These are phyloP conservation scores for Pseudococcus longispinus DNA, from an alignment of 2,888 invertebrate species.

Conservation along the genomic window DNA sequence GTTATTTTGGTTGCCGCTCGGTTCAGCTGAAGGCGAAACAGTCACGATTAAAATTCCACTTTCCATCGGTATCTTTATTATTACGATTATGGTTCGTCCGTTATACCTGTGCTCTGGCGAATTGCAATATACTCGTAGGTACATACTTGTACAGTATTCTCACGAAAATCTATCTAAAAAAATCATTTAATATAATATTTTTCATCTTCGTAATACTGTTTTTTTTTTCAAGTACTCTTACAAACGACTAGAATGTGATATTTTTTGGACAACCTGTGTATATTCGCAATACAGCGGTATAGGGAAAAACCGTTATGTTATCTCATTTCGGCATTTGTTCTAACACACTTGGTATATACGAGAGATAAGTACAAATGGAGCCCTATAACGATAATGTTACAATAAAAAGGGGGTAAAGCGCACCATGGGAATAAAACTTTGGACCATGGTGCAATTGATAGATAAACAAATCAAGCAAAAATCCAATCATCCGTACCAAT, in stretches of 20 bases:
- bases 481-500: background rate
- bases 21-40: too few species aligned
- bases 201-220: too few species aligned
- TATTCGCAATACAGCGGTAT: background rate
- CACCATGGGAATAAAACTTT: background rate
- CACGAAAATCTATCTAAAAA: too few species aligned
- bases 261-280: background rate
- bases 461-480: background rate
- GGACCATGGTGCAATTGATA: background rate
- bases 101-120: too few species aligned
- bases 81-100: too few species aligned
- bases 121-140: too few species aligned
- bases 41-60: too few species aligned
- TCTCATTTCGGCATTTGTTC: background rate
- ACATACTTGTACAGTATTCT: too few species aligned
- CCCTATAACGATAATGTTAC: background rate
- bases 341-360: background rate
- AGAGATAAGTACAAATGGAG: background rate
- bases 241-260: background rate
- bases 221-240: background rate
- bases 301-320: background rate
- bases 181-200: too few species aligned
- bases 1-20: too few species aligned
- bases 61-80: too few species aligned
- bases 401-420: background rate